Evolutionary conservation across 2,113 vertebrate species (phyloP), one percentile per base, ranked within the genome.

Genomic region (Suncus etruscus): DNA sequence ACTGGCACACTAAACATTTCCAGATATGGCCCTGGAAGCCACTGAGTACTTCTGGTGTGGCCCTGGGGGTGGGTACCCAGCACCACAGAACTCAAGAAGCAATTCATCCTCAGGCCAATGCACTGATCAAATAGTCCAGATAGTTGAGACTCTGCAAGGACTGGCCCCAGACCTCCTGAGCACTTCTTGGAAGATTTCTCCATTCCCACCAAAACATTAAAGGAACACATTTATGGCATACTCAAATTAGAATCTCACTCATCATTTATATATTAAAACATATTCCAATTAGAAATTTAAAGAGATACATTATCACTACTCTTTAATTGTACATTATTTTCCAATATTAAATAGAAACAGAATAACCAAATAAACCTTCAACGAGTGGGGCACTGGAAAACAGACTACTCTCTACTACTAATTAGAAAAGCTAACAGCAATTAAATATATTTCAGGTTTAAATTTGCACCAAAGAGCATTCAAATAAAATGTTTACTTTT

Each of bases 161-260:
- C 1, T 8, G 51, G 51, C 7, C 51, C 51, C 51, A 15, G 15
- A 15, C 10, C 51, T 15, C 51, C 51, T 54, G 39, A 54, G 51
- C 51, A 54, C 15, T 61, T 61, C 58, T 61, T 61, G 58, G 6
- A 20, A 61, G 58, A 61, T 22, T 6, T 7, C 18, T 16, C 58
- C 58, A 20, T 61, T 61, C 6, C 58, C 18, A 61, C 3, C 58
- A 61, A 61, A 61, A 45, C 79, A 68, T 73, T 69, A 48, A 91
- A 72, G 84, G 83, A 94, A 3, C 31, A 86, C 93, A 91, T 82
- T 83, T 87, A 89, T 6, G 83, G 11, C 31, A 86, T 11, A 45
- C 25, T 83, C 22, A 58, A 82, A 94, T 91, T 5, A n/a, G 12
- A 94, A 95, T 65, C 63, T 69, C 10, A 51, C n/a, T 15, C 92